Conservation (phyloP, 1,140 invertebrate genomes). For the Zaprionus capensis region DNA sequence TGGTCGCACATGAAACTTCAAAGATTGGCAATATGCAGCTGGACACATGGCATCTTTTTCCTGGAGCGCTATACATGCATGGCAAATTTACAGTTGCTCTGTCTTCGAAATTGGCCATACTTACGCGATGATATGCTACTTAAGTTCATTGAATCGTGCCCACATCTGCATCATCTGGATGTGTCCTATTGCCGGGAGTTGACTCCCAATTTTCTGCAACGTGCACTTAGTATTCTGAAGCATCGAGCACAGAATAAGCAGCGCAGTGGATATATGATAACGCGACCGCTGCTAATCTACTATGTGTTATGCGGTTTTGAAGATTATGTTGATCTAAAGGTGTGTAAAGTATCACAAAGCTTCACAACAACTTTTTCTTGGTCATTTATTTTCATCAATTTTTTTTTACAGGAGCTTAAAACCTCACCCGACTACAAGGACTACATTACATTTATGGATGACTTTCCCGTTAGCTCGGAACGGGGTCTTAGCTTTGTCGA, state of each 20-base stretch:
- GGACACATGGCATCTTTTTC: slow-evolving; percentile 55
- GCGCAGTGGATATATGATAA: slow-evolving; percentile 9
- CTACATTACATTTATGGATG: slow-evolving; percentile 64
- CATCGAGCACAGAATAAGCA: slow-evolving; percentile 54
- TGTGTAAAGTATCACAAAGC: slow-evolving; percentile 1
- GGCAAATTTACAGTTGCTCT: slow-evolving; percentile 61
- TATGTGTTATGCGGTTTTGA: slow-evolving; percentile 69
- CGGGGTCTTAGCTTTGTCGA: slow-evolving; percentile 75
- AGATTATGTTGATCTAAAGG: slow-evolving; percentile 60
- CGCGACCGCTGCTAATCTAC: slow-evolving; percentile 51
- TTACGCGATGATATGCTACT: slow-evolving; percentile 62
- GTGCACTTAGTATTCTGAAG: slow-evolving; percentile 58
- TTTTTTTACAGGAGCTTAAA: slow-evolving; percentile 48
- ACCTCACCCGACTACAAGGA: slow-evolving; percentile 57
- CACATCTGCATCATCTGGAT: slow-evolving; percentile 62
- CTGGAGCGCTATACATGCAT: slow-evolving; percentile 67
- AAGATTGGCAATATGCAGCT: slow-evolving; percentile 70
- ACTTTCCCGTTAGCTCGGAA: slow-evolving; percentile 67
- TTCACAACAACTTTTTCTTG: background rate
- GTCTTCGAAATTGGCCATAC: slow-evolving; percentile 63
- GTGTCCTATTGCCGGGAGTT: slow-evolving; percentile 69
- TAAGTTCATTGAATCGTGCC: slow-evolving; percentile 64
- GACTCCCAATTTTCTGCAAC: slow-evolving; percentile 54
- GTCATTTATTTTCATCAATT: background rate
- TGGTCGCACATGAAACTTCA: slow-evolving; percentile 54